These are phyloP conservation scores for Eilema caniola DNA, from an alignment of 2,888 invertebrate species.

Conservation along the genomic window DNA sequence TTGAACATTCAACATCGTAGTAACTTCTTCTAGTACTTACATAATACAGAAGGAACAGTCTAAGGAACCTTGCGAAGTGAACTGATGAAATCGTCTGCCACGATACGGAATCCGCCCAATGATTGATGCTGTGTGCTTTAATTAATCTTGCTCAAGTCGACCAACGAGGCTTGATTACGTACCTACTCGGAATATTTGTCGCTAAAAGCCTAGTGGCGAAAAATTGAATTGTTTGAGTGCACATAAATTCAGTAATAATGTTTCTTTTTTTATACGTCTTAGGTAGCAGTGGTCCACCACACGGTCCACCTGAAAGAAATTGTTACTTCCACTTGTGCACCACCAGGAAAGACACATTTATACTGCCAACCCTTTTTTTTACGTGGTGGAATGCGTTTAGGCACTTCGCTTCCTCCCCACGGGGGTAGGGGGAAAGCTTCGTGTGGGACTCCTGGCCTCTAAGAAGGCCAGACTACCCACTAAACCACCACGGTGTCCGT, in stretches of 20 bases:
- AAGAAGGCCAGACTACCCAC: no score
- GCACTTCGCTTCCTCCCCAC: no score
- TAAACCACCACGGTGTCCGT: no score
- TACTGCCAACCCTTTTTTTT: no score
- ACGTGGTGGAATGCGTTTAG: no score
- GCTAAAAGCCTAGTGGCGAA: conserved; percentile 35
- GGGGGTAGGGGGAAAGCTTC: no score
- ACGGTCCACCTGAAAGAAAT: no score
- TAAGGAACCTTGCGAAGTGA: conserved; percentile 57
- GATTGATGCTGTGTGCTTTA: conserved; percentile 80
- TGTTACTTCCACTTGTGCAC: no score
- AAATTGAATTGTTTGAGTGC: conserved; percentile 2
- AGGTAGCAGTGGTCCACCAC: no score
- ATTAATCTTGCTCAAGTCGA: conserved; percentile 81
- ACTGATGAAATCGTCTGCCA: conserved; percentile 62
- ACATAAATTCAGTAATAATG: background rate
- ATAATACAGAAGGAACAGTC: conserved; percentile 41
- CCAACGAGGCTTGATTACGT: conserved; percentile 71
- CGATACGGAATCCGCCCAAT: conserved; percentile 68
- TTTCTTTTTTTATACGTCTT: no score
- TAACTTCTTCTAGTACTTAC: conserved; percentile 28
- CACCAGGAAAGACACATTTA: no score
- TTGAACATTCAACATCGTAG: background rate
- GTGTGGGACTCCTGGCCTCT: no score
- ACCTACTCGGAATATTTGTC: conserved; percentile 59